phyloP scores from a whole-genome alignment of 2,797 vertebrate species.

The Uromys caudimaculatus region DNA sequence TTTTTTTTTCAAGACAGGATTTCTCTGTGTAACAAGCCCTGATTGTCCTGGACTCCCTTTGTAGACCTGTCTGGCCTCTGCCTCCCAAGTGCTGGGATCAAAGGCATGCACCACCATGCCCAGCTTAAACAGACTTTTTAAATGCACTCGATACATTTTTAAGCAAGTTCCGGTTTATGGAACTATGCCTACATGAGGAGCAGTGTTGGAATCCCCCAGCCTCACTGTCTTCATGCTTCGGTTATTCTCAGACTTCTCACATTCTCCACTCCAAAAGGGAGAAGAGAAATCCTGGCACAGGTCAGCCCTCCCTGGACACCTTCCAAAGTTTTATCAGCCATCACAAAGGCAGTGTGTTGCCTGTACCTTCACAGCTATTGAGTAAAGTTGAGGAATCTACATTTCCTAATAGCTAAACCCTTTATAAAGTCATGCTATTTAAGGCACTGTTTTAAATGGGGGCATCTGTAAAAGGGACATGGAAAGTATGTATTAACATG shows the following conservation, averaged over 20 bases:
- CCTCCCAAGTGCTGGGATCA: neutral
- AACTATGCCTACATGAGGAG: neutral
- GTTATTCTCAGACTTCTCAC: constrained; percentile 18
- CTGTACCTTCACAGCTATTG: neutral
- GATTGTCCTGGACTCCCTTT: neutral
- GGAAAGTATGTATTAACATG: neutral
- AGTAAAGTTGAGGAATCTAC: neutral
- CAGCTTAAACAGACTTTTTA: neutral
- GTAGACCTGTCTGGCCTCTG: neutral
- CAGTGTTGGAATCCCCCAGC: neutral
- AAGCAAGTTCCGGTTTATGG: neutral
- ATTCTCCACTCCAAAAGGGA: constrained; percentile 34
- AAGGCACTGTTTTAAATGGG: neutral
- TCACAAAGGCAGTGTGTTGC: constrained; percentile 40
- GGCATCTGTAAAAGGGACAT: neutral
- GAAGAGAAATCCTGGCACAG: neutral
- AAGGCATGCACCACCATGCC: neutral
- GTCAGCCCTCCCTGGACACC: neutral
- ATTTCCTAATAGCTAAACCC: neutral
- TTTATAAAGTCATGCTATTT: neutral
- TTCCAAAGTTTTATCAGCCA: neutral
- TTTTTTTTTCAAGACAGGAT: neutral
- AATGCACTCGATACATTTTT: neutral
- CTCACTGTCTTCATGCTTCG: neutral
- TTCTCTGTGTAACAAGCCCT: neutral